Base-by-base conservation (phyloP, 2,797 vertebrate species). In the Coracias cyanogaster region DNA sequence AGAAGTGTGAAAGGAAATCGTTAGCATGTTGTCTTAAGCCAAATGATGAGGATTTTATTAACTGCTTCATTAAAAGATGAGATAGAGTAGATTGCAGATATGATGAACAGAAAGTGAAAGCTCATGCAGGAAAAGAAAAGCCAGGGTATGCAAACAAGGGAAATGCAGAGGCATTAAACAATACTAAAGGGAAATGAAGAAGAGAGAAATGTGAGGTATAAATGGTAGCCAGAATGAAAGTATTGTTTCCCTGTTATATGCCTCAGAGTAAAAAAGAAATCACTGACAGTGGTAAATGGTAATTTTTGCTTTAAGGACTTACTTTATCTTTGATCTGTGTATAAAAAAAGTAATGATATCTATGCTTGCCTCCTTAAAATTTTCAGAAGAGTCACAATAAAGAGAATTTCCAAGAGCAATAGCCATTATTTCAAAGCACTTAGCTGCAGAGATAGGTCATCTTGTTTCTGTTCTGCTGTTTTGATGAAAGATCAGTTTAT, bases 21-120 rank as follows among this genome's bases (percentile, higher is more conserved):
- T 96, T 93, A 95, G 46, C 92, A 92, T 96, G 92, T 89, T 96
- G 90, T 95, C 93, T 93, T 93, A 82, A 80, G 64, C 78, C 45
- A 87, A 87, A 71, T 49, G 83, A 96, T 89, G 92, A 89, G 51
- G 31, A 73, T 87, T 91, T 89, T 70, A 90, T 96, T 95, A 95
- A 96, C 89, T 81, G 21, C 76, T 95, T 95, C 92, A 89, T 96
- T 94, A 92, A 41, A 71, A 93, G 71, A 91, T 82, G 61, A 41
- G 29, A 85, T 29, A 39, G 25, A 90, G 45, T 81, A 55, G 31
- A 66, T 82, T 79, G 17, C 48, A 89, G 83, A 93, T 31, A 91
- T 57, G 28, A 60, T 41, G 15, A 18, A 54, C 10, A 69, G 65
- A 69, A 67, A 73, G 49, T 64, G n/a, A 45, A 86, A 89, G 24